A percentile compares a stretch with the other conserved stretches of the same genome.
phyloP scores from a whole-genome alignment of 2,888 invertebrate genomes.

The Labia minor region DNA sequence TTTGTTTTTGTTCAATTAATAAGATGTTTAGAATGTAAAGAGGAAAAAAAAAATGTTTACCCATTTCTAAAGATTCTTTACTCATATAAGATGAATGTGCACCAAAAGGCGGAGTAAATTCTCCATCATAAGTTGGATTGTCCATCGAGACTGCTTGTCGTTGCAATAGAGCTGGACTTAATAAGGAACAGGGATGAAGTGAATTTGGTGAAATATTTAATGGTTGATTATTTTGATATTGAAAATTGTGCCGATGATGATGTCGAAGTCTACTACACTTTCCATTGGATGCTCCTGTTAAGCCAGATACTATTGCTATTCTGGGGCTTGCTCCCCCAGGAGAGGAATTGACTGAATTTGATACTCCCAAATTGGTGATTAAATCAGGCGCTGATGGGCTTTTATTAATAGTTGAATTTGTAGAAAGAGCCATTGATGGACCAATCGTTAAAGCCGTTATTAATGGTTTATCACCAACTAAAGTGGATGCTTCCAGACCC shows the following conservation, averaged over 20 bases:
- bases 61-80: slow-evolving; percentile 21
- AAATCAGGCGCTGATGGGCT: slow-evolving; percentile 53
- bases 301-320: background rate
- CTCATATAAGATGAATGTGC: slow-evolving; percentile 19
- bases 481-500: slow-evolving; percentile 29
- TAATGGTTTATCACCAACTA: slow-evolving; percentile 21
- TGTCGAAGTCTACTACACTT: background rate
- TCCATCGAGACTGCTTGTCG: slow-evolving; percentile 76
- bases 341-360: slow-evolving; percentile 22
- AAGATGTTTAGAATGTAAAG: no score
- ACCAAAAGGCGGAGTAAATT: background rate
- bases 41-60: slow-evolving; percentile 16
- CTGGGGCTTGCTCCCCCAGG: background rate
- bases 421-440: background rate
- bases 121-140: slow-evolving; percentile 39
- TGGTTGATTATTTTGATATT: background rate
- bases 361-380: slow-evolving; percentile 35
- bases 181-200: slow-evolving; percentile 37
- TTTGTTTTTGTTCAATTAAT: background rate
- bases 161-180: slow-evolving; percentile 52
- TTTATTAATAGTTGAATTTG: slow-evolving; percentile 32
- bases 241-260: background rate
- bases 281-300: background rate
- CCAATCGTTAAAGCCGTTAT: slow-evolving; percentile 2
- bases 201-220: slow-evolving; percentile 18